phyloP scores from a whole-genome alignment of 2,888 invertebrate genomes.

The Ommatoiulus sabulosus region DNA sequence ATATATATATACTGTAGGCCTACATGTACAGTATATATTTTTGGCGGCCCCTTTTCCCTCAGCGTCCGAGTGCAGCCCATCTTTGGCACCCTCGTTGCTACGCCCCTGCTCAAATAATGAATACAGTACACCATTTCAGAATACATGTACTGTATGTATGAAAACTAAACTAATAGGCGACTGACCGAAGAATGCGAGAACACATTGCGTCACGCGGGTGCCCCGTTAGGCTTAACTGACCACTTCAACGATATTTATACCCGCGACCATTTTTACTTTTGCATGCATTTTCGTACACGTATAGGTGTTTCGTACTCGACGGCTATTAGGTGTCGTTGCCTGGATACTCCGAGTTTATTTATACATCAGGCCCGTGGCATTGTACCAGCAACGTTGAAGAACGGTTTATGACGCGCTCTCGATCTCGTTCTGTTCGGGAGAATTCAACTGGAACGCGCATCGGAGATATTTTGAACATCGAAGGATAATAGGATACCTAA shows the following conservation, averaged over 20 bases:
- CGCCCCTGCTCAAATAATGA: too few relatives aligned
- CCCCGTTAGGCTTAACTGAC: background rate
- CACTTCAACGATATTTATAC: background rate
- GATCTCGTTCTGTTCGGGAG: slow-evolving; percentile 11
- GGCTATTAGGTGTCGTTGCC: slow-evolving; percentile 18
- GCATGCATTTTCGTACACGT: background rate
- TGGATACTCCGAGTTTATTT: background rate
- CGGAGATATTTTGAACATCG: background rate
- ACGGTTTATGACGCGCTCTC: background rate
- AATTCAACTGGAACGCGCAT: slow-evolving; percentile 20
- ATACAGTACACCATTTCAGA: too few relatives aligned
- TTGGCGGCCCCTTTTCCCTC: too few relatives aligned
- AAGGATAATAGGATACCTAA: slow-evolving; percentile 30
- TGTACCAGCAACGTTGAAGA: background rate
- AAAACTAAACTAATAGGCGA: too few relatives aligned
- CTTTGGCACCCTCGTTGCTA: too few relatives aligned
- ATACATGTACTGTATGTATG: too few relatives aligned
- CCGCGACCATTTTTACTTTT: background rate
- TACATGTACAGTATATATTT: too few relatives aligned
- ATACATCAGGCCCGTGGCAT: background rate
- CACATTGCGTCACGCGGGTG: background rate
- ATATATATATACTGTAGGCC: too few relatives aligned
- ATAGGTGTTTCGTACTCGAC: background rate
- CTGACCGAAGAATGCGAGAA: too few relatives aligned
- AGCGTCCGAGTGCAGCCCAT: too few relatives aligned